Evolutionary conservation across 2,888 invertebrate species (phyloP).

Genomic region (Epistrophe eligans): DNA sequence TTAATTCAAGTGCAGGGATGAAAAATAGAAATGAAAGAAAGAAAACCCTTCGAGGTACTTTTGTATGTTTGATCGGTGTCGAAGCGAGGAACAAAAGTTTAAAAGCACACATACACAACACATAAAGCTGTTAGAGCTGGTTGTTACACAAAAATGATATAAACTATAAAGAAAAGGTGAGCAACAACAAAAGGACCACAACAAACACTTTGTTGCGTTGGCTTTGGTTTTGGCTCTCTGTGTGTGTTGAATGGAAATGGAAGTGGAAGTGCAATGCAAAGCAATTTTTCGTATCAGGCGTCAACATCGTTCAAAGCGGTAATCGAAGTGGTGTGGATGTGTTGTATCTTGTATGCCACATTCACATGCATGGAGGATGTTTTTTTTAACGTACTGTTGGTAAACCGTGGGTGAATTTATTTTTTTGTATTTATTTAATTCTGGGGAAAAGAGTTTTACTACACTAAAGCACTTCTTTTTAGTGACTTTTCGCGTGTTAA

Average conservation of each 20-base stretch:
- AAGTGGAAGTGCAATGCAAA: constrained; percentile 42
- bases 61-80: constrained; percentile 56
- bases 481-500: constrained; percentile 61
- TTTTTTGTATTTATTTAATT: constrained; percentile 16
- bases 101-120: not conserved
- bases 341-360: no score
- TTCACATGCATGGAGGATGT: constrained; percentile 16
- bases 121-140: not conserved
- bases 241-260: not conserved
- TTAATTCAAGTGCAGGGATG: constrained; percentile 57
- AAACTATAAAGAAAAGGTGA: not conserved
- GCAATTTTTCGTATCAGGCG: constrained; percentile 65
- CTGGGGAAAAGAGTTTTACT: constrained; percentile 1
- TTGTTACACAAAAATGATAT: not conserved
- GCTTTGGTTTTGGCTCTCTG: not conserved
- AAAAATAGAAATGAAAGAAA: constrained; percentile 15
- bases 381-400: not conserved
- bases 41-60: constrained; percentile 38
- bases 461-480: constrained; percentile 56
- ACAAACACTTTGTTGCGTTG: constrained; percentile 32
- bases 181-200: constrained; percentile 33
- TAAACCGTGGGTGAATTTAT: constrained; percentile 2
- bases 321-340: constrained; percentile 64
- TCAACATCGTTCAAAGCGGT: constrained; percentile 55
- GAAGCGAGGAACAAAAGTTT: constrained; percentile 52